Percentiles rank a stretch among this genome's conserved stretches.
These are phyloP conservation scores for Platysternon megacephalum DNA, from an alignment of 2,113 vertebrate species.

Conservation along the genomic window DNA sequence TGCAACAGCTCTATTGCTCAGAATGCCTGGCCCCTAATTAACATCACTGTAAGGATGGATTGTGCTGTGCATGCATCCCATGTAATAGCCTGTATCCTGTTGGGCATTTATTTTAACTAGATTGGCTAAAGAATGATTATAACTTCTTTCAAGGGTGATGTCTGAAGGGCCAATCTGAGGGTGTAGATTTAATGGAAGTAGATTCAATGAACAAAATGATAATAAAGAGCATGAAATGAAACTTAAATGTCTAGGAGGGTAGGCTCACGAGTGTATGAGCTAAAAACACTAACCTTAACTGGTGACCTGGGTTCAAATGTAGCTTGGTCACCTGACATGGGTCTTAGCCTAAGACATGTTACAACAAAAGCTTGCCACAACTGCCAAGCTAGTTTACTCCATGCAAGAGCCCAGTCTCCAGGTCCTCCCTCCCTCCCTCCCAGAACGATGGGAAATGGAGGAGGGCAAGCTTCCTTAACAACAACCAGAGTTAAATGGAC, in stretches of 20 bases:
- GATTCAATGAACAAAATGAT: not conserved
- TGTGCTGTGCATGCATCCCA: not conserved
- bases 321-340: not conserved
- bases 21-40: not conserved
- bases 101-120: not conserved
- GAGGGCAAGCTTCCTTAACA: not conserved
- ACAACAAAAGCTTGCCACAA: not conserved
- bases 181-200: not conserved
- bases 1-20: not conserved
- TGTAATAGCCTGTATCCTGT: not conserved
- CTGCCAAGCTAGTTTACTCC: not conserved
- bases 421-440: not conserved
- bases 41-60: not conserved
- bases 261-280: not conserved
- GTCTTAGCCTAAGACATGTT: not conserved
- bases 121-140: fast-evolving
- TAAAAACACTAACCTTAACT: not conserved
- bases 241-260: fast-evolving
- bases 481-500: not conserved
- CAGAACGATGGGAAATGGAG: not conserved
- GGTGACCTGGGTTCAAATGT: not conserved
- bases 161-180: not conserved
- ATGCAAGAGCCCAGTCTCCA: fast-evolving
- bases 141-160: not conserved
- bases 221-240: not conserved